phyloP scores from a whole-genome alignment of 2,888 invertebrate species.

The Strigamia crassipes region DNA sequence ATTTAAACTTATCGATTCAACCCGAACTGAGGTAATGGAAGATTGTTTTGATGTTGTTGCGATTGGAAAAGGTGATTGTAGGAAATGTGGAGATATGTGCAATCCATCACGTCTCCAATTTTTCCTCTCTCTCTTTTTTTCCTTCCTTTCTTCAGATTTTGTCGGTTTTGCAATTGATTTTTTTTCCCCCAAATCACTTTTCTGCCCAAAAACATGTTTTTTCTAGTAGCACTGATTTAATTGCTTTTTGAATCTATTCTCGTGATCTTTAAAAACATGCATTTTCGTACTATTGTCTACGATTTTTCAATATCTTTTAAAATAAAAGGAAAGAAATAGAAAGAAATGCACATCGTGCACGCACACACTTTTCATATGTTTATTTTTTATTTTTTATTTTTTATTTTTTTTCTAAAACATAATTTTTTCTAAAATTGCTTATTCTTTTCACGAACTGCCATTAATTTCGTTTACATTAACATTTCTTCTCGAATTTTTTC shows the following conservation, averaged over 20 bases:
- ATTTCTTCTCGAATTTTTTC: neutral
- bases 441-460: constrained; percentile 15
- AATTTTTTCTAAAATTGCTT: neutral
- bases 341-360: neutral
- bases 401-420: no score
- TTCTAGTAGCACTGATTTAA: neutral
- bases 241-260: neutral
- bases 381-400: neutral
- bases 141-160: neutral
- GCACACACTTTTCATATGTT: neutral
- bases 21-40: neutral
- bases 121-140: neutral
- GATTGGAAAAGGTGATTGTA: neutral
- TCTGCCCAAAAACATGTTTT: neutral
- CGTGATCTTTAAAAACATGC: neutral
- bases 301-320: neutral
- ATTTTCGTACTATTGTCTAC: neutral
- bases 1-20: neutral
- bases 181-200: constrained; percentile 7
- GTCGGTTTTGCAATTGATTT: constrained; percentile 12
- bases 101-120: constrained; percentile 17
- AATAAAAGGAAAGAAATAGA: neutral
- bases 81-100: neutral
- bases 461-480: constrained; percentile 13
- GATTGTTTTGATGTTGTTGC: constrained; percentile 19